These are phyloP conservation scores for Paramormyrops kingsleyae DNA, from an alignment of 2,113 vertebrate species.

Conservation along the genomic window DNA sequence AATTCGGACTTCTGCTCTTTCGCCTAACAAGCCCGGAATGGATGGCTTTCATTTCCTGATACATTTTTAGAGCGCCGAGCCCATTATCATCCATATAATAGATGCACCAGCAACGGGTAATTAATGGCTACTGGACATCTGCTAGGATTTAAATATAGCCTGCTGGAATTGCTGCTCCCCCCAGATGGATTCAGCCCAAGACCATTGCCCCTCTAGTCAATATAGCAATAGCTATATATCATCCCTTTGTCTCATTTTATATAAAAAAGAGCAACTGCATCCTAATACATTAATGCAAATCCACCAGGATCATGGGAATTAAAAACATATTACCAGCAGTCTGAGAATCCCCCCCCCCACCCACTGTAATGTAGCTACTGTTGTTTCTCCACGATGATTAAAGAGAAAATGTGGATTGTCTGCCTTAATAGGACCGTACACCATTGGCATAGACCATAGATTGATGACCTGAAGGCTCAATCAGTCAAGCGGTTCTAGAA, in stretches of 20 bases:
- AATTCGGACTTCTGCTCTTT: neutral
- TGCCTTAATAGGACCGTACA: neutral
- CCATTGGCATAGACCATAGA: neutral
- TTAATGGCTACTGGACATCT: constrained; percentile 24
- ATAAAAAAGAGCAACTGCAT: neutral
- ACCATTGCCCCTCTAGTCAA: neutral
- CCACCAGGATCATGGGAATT: neutral
- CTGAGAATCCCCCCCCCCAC: neutral
- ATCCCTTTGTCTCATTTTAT: neutral
- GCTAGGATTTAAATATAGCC: constrained; percentile 18
- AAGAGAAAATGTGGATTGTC: neutral
- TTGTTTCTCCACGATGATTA: neutral
- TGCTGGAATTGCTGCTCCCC: neutral
- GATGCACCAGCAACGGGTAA: constrained; percentile 11
- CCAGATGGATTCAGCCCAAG: neutral
- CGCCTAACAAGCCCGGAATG: neutral
- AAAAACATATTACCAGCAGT: neutral
- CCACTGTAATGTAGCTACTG: neutral
- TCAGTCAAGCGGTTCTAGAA: neutral
- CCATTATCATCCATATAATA: constrained; percentile 13
- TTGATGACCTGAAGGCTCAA: neutral
- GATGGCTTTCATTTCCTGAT: constrained; percentile 15
- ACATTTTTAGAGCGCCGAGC: neutral
- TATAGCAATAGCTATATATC: constrained; percentile 9
- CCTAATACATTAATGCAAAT: constrained; percentile 7